Base-by-base conservation (phyloP, 2,797 vertebrate genomes). In the Hozukius guyotensis region DNA sequence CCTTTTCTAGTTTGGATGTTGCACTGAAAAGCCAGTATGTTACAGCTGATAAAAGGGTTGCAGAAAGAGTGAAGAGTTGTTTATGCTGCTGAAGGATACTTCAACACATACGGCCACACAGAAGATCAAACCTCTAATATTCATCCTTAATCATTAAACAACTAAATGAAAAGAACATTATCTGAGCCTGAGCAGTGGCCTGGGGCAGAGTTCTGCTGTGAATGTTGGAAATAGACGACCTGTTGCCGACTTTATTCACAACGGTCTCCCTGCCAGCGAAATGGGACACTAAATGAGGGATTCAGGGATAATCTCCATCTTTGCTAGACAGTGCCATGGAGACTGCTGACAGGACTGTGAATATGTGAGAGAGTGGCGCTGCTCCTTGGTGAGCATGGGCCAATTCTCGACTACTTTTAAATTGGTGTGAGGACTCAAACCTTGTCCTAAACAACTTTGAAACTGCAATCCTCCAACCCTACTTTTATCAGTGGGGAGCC, bases 311-410 rank as follows among this genome's bases (percentile, higher is more conserved):
- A 80, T 78, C 46, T 80, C 75, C 76, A 75, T 85, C 64, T 80
- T 77, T 65, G 59, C 81, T 82, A 78, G 66, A 57, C 2, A 61
- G 36, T 34, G 29, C 71, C 77, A 67, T 72, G 67, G 92, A 86
- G 83, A 88, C 80, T 49, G 73, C 42, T n/a, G 62, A 69, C 72
- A 79, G 56, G 74, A 72, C 31, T 36, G 38, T 32, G 64, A 13
- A 49, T 20, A 49, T 49, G 46, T 49, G 46, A 49, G 46, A 49
- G 46, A 0, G 46, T 49, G 3, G 46, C 18, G 18, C 46, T 49
- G 46, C 3, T 49, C 49, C 49, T 53, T 22, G 20, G 14, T 53
- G 49, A 53, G 49, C 20, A 4, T 2, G 20, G 20, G 8, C 0
- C 49, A 10, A n/a, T 29, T 71, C 10, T 6, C n/a, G 46, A 49